Percentiles rank a stretch among this genome's conserved stretches.
phyloP scores from a whole-genome alignment of 2,888 invertebrate species.

The Seira ritae region DNA sequence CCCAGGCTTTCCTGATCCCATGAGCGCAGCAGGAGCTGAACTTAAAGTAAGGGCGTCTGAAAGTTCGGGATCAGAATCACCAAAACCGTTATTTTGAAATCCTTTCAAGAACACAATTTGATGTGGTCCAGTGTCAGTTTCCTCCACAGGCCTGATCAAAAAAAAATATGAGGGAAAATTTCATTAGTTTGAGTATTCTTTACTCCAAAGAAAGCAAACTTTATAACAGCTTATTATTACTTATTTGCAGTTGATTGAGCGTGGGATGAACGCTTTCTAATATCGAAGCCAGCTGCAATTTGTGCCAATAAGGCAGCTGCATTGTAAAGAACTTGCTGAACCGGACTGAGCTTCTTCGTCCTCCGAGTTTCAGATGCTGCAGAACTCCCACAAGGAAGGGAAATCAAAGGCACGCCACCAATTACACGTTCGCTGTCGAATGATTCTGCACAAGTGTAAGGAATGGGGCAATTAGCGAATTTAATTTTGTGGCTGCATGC shows the following conservation, averaged over 20 bases:
- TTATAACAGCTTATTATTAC: constrained; percentile 5
- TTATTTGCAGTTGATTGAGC: constrained; percentile 43
- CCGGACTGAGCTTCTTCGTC: constrained; percentile 78
- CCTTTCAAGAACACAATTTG: constrained; percentile 67
- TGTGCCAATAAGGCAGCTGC: constrained; percentile 94
- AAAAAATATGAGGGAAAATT: too few species aligned
- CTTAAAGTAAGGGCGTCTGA: constrained; percentile 69
- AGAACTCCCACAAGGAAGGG: constrained; percentile 49
- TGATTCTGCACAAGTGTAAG: constrained; percentile 60
- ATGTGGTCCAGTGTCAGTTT: constrained; percentile 63
- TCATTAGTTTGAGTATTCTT: not conserved
- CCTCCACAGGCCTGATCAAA: constrained; percentile 32
- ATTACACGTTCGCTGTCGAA: constrained; percentile 60
- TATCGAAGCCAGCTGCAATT: constrained; percentile 94
- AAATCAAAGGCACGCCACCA: constrained; percentile 65
- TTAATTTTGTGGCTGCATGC: too few species aligned
- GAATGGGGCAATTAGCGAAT: too few species aligned
- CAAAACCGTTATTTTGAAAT: constrained; percentile 71
- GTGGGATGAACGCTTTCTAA: constrained; percentile 77
- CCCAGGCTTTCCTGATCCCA: constrained; percentile 67
- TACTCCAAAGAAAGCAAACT: not conserved
- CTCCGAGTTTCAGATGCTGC: constrained; percentile 39
- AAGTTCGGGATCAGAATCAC: constrained; percentile 62
- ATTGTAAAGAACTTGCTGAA: constrained; percentile 86
- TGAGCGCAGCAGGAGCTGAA: constrained; percentile 60